phyloP scores from a whole-genome alignment of 1,140 invertebrate genomes.

The Mamestra configurata region DNA sequence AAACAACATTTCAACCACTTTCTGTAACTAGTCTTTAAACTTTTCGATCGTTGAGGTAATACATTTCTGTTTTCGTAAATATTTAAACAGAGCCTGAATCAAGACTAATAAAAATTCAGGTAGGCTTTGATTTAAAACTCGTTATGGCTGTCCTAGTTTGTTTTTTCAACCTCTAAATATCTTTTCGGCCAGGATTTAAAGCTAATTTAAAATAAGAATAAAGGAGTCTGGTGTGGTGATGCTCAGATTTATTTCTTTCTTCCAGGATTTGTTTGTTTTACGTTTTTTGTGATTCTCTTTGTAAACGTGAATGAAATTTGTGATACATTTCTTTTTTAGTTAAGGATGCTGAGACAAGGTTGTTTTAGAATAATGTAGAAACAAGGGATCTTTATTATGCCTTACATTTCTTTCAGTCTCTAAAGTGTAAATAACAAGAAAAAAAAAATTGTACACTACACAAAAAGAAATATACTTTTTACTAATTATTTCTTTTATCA shows the following conservation, averaged over 20 bases:
- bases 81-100: slow-evolving; percentile 7
- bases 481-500: too few relatives aligned
- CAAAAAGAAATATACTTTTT: too few relatives aligned
- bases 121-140: slow-evolving; percentile 31
- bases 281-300: not conserved
- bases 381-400: too few relatives aligned
- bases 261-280: not conserved
- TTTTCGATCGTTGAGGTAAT: slow-evolving; percentile 28
- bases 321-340: not conserved
- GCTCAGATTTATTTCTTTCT: slow-evolving; percentile 8
- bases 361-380: not conserved
- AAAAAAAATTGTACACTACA: too few relatives aligned
- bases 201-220: slow-evolving; percentile 12
- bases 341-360: not conserved
- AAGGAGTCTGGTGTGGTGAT: not conserved
- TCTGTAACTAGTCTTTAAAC: not conserved
- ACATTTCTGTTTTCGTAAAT: slow-evolving; percentile 30
- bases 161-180: slow-evolving; percentile 7
- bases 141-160: slow-evolving; percentile 22
- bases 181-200: slow-evolving; percentile 9
- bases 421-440: too few relatives aligned
- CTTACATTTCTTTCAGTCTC: too few relatives aligned
- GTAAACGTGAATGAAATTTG: not conserved
- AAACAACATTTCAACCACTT: not conserved
- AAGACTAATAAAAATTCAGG: slow-evolving; percentile 33